Evolutionary conservation across 2,888 invertebrate species (phyloP).

Genomic region (Andricus quercusramuli): DNA sequence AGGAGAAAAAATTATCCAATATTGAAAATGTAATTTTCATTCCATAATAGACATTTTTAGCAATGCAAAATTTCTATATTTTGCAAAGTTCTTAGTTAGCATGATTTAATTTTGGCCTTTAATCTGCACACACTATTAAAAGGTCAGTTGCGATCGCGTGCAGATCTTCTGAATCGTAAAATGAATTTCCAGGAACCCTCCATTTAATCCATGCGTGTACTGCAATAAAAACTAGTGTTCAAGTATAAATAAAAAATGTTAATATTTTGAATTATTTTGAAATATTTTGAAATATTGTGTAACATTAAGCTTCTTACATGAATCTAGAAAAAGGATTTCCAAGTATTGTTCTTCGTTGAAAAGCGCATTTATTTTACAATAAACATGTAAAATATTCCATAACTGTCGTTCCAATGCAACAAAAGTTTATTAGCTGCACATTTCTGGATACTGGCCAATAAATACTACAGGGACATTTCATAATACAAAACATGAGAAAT

Average conservation of each 20-base stretch:
- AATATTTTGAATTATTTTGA: background rate
- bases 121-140: background rate
- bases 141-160: slow-evolving; percentile 25
- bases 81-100: background rate
- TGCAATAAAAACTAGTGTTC: background rate
- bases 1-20: too few relatives aligned
- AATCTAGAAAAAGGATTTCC: background rate
- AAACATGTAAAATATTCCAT: slow-evolving; percentile 32
- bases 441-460: slow-evolving; percentile 20
- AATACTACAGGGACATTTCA: slow-evolving; percentile 25
- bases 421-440: slow-evolving; percentile 31
- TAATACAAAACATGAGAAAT: slow-evolving; percentile 9
- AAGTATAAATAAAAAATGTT: background rate
- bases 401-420: slow-evolving; percentile 2
- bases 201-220: background rate
- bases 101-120: background rate
- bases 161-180: slow-evolving; percentile 10
- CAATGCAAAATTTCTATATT: too few relatives aligned
- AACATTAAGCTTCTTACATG: too few relatives aligned
- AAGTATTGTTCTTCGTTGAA: background rate
- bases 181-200: slow-evolving; percentile 4
- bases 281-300: too few relatives aligned
- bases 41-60: too few relatives aligned
- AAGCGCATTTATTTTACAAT: slow-evolving; percentile 8
- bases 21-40: too few relatives aligned